Conservation (phyloP, 2,888 invertebrate species). For the Embidobia sp. region DNA sequence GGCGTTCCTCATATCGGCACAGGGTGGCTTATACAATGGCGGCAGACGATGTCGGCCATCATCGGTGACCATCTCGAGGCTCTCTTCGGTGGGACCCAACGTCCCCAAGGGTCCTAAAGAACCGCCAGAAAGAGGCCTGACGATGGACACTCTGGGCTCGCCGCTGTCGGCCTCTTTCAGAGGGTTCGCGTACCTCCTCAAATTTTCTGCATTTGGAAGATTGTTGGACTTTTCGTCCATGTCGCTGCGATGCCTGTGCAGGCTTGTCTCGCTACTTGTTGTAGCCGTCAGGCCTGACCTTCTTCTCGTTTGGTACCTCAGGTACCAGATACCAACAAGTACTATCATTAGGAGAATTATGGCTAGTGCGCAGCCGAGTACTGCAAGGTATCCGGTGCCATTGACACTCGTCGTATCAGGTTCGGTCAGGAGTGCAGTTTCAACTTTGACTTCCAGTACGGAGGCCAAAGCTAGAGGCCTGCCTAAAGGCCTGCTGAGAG, state of each 20-base stretch:
- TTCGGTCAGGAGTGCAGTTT: slow-evolving; percentile 85
- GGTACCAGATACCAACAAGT: slow-evolving; percentile 77
- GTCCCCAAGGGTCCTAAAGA: slow-evolving; percentile 81
- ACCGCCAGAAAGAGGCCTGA: slow-evolving; percentile 81
- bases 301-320: slow-evolving; percentile 64
- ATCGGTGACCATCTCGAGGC: slow-evolving; percentile 85
- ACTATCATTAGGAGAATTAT: slow-evolving; percentile 73
- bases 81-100: slow-evolving; percentile 83
- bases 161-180: slow-evolving; percentile 85
- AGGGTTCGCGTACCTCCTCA: slow-evolving; percentile 91
- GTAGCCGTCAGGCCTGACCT: slow-evolving; percentile 78
- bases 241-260: slow-evolving; percentile 86
- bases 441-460: slow-evolving; percentile 89
- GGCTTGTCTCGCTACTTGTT: slow-evolving; percentile 79
- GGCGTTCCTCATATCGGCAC: slow-evolving; percentile 91
- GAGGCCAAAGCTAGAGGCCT: slow-evolving; percentile 87
- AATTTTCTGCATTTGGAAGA: slow-evolving; percentile 94
- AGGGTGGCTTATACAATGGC: slow-evolving; percentile 90
- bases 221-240: slow-evolving; percentile 93
- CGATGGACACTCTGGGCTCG: slow-evolving; percentile 83
- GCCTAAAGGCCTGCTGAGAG: slow-evolving; percentile 83
- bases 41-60: slow-evolving; percentile 83
- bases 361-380: slow-evolving; percentile 76
- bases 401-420: slow-evolving; percentile 65
- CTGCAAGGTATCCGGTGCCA: slow-evolving; percentile 74